A percentile compares a stretch with the other conserved stretches of the same genome.
Conservation (phyloP, 23 tunicate genomes). For the Ciona savignyi region DNA sequence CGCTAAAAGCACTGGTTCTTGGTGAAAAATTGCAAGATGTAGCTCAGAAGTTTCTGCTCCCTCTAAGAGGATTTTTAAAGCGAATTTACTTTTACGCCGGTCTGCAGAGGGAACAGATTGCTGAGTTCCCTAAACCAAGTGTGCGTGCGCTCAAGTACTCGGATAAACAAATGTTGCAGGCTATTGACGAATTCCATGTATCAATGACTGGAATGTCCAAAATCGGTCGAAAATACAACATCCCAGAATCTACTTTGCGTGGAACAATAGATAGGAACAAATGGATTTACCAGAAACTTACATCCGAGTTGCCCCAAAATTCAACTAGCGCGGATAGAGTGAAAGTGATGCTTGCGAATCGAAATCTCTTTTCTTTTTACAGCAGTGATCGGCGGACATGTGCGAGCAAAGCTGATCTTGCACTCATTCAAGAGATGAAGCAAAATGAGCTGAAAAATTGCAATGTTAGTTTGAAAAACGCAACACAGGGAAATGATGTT, state of each 20-base stretch:
- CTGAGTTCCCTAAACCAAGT: not conserved
- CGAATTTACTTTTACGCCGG: not conserved
- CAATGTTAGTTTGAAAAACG: too few relatives aligned
- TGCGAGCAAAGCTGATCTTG: too few relatives aligned
- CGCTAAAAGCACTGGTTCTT: not conserved
- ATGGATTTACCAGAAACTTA: not conserved
- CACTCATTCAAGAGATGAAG: too few relatives aligned
- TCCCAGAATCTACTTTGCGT: constrained; percentile 30
- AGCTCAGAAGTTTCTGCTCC: not conserved
- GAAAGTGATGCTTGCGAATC: not conserved
- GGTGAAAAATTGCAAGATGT: not conserved
- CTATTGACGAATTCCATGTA: constrained; percentile 25
- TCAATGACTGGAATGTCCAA: too few relatives aligned
- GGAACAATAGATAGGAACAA: constrained; percentile 11
- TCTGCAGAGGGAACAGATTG: not conserved
- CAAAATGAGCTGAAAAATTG: too few relatives aligned
- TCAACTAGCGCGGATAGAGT: not conserved
- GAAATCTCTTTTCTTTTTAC: not conserved
- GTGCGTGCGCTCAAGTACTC: not conserved
- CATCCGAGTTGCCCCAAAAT: not conserved
- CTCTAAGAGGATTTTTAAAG: not conserved
- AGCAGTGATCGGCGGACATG: not conserved
- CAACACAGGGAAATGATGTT: not conserved
- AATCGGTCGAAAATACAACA: not conserved
- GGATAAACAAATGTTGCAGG: constrained; percentile 1